These are phyloP conservation scores for Calcarius ornatus DNA, from an alignment of 2,113 vertebrate species.

Conservation along the genomic window DNA sequence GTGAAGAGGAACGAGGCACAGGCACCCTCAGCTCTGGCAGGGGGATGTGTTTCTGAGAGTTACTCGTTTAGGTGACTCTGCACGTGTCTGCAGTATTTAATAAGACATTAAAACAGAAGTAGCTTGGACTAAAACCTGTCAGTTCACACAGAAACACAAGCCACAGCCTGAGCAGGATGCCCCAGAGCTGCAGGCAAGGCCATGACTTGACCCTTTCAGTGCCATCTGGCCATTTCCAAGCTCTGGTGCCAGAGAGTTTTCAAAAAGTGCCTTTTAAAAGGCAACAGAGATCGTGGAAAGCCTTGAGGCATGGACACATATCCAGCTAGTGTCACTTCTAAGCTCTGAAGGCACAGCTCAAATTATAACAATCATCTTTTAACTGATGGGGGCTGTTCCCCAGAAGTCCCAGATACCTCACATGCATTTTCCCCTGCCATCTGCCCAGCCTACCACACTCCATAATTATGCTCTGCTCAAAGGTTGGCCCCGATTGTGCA, in stretches of 20 bases:
- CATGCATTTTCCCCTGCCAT: conserved; percentile 1
- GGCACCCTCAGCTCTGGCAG: neutral
- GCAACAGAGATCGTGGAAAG: neutral
- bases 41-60: neutral
- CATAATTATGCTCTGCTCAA: conserved; percentile 18
- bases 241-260: neutral
- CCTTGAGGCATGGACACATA: neutral
- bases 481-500: conserved; percentile 35
- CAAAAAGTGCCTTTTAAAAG: neutral
- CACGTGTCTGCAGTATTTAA: neutral
- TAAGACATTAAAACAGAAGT: neutral
- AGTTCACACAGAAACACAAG: neutral
- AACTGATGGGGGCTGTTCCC: neutral
- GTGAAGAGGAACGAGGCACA: neutral
- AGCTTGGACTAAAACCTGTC: neutral
- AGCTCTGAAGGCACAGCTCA: neutral
- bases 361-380: neutral
- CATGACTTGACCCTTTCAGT: neutral
- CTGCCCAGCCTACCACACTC: conserved; percentile 40
- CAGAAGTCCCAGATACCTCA: neutral
- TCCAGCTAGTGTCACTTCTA: neutral
- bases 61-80: neutral
- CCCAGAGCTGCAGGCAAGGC: neutral
- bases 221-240: neutral
- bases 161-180: neutral